Base-by-base conservation (phyloP, 2,888 invertebrate species). In the Leptopilina drosophilae region DNA sequence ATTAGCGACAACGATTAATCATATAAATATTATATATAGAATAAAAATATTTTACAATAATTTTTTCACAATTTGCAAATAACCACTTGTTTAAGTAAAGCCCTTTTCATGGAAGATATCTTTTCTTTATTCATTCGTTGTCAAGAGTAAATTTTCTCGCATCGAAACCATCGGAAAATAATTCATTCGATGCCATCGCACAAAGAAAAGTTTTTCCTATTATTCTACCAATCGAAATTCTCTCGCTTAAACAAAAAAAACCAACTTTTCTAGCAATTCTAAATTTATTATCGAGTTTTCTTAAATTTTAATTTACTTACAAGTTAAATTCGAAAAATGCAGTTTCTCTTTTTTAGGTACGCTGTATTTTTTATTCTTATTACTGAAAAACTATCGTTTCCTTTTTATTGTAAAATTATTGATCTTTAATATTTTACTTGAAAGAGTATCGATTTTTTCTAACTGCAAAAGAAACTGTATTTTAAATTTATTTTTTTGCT, bases 291-390 rank as follows among this genome's bases (percentile, higher is more conserved):
- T 49, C 67, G 15, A 67, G 7, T 67, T 67, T 67, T 15, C 49
- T 49, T 67, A 49, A 67, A 20, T 49, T 49, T 67, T 49, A 77
- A 76, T 15, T 20, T 64, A 78, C 79, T 77, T 75, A 78, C 53
- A 76, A 69, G 75, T 78, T 82, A 82, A 20, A 77, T 67, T 75
- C 78, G 49, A 82, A 79, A 80, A 80, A 78, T 76, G 82, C 77
- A 78, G 78, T 76, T 82, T 59, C 49, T 59, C 42, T 73, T n/a
- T 46, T 65, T 75, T 49, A 66, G 73, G 33, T 78, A 77, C 65
- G 73, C 64, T 67, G 77, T 56, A 75, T 79, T 80, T 59, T 78
- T 64, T 62, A 20, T 20, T 20, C 20, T 83, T 84, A 83, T 80
- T 79, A 78, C 78, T 78, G 66, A 67, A 67, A 66, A 67, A 67